Evolutionary conservation across 2,888 invertebrate species (phyloP), one percentile per base, ranked within the genome.

Genomic region (Xiphydria camelus): DNA sequence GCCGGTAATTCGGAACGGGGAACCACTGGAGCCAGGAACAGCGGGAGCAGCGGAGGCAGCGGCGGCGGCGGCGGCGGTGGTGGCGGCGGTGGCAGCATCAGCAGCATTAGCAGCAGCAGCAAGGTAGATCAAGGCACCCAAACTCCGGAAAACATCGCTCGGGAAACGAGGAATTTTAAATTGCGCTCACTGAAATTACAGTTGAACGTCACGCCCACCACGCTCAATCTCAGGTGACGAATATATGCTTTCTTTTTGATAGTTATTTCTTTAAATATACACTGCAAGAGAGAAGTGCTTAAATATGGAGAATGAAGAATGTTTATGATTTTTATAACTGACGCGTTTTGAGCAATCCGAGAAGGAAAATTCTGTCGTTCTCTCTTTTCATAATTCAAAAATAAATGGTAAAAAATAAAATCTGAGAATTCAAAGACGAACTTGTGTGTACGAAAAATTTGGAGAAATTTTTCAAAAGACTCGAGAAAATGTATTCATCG

Each of bases 121-220:
- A 80, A 80, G 5, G 78, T 81, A 50, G 85, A 89, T 66, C 85
- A 87, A 53, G 82, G 83, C 32, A 89, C 88, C 5, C 88, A 86
- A 78, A 88, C 86, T 2, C 86, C 85, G 2, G 83, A 82, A 37
- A 86, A 84, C 73, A 87, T 89, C 54, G 82, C 82, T 1, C 82
- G 83, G 7, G 88, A 88, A 69, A 86, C 87, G 4, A 75, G 83
- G 51, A 81, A 82, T 65, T 77, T 79, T 61, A 81, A 80, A 64
- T 71, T 84, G 57, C 79, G 80, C 53, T 79, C 83, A 38, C 77
- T 85, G 51, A 82, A 82, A 66, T 76, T 84, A 55, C 82, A 83
- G 54, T 75, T 85, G 18, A 83, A 79, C 59, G 82, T 84, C 35
- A 74, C 79, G 33, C 83, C 84, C 10, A 81, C 83, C 12, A 79